Conservation (phyloP, 1,140 invertebrate genomes). For the Saccostrea cuccullata region DNA sequence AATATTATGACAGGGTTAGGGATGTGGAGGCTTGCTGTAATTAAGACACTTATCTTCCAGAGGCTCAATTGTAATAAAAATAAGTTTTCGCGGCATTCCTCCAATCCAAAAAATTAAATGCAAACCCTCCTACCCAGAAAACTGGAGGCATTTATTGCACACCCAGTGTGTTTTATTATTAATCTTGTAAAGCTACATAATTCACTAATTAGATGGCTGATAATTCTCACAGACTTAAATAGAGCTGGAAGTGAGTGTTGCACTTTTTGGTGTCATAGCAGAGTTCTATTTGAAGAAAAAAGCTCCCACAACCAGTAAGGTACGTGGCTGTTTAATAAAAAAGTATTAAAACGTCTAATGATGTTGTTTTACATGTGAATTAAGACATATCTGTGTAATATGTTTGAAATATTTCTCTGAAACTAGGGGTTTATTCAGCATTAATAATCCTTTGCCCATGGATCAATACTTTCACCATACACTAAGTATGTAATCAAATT, state of each 20-base stretch:
- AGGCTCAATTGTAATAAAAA: conserved; percentile 20
- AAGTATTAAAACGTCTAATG: background rate
- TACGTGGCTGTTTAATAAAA: background rate
- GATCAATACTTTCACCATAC: conserved; percentile 33
- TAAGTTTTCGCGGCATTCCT: background rate
- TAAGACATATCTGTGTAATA: background rate
- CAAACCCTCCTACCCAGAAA: background rate
- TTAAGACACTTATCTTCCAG: conserved; percentile 28
- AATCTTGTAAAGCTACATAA: conserved; percentile 20
- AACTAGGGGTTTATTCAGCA: conserved; percentile 6
- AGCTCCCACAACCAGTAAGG: background rate
- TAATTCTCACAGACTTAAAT: conserved; percentile 9
- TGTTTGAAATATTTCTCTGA: background rate
- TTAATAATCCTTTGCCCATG: conserved; percentile 17
- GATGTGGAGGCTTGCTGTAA: conserved; percentile 5
- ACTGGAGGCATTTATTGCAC: background rate
- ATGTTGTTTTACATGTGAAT: background rate
- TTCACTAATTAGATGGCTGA: conserved; percentile 32
- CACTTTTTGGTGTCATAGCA: conserved; percentile 16
- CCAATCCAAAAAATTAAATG: background rate
- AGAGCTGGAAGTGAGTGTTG: background rate
- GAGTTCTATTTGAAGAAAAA: background rate
- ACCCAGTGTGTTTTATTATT: conserved; percentile 12
- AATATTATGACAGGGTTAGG: background rate
- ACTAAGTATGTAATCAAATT: conserved; percentile 38